These are phyloP conservation scores for Pristionchus arcanus DNA, from an alignment of 2,888 invertebrate species.

Conservation along the genomic window DNA sequence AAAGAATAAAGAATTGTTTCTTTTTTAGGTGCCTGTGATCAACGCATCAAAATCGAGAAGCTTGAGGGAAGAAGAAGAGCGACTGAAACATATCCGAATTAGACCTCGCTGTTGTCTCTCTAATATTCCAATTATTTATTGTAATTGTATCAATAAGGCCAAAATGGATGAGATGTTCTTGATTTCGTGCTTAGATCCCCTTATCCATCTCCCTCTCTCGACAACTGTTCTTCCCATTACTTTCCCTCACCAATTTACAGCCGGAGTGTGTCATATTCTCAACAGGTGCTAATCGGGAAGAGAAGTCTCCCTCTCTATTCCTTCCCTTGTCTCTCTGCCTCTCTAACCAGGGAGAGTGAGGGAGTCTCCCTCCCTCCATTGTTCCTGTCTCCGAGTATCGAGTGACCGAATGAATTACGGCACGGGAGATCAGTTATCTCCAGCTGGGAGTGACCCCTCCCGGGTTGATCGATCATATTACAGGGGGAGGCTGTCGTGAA, in stretches of 20 bases:
- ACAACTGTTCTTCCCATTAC: conserved; percentile 23
- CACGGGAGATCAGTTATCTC: conserved; percentile 9
- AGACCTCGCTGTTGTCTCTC: too few species aligned
- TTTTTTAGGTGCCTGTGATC: too few species aligned
- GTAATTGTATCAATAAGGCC: too few species aligned
- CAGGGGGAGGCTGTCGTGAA: background rate
- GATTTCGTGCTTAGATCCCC: background rate
- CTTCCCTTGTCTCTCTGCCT: background rate
- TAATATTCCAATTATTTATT: too few species aligned
- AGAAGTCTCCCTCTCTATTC: background rate
- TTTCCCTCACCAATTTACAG: conserved; percentile 25
- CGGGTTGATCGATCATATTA: background rate
- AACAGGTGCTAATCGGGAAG: conserved; percentile 44
- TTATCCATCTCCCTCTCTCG: background rate
- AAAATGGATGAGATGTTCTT: background rate
- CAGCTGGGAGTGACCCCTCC: conserved; percentile 5
- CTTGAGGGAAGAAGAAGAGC: too few species aligned
- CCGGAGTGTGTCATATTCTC: conserved; percentile 9
- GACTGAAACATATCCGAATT: too few species aligned
- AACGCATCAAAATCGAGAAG: too few species aligned
- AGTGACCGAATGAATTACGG: conserved; percentile 19
- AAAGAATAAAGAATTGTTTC: background rate
- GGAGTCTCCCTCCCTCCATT: background rate
- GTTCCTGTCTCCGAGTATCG: conserved; percentile 2
- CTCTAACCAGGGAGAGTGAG: background rate